Base-by-base conservation (phyloP, 1,140 invertebrate species). In the Anadara kagoshimensis region DNA sequence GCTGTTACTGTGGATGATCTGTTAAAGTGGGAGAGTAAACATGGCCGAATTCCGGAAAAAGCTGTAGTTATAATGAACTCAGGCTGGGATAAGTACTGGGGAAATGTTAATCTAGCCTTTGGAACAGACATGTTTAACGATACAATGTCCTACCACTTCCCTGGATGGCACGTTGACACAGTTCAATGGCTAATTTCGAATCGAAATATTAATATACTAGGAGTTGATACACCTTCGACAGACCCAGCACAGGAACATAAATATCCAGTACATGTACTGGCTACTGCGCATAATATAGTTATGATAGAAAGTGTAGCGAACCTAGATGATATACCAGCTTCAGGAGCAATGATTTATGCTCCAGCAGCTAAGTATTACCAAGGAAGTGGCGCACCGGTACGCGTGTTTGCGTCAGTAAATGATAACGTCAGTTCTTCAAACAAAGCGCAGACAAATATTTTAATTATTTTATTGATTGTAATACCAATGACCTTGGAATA, bases 191-290 rank as follows among this genome's bases (percentile, higher is more conserved):
- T 94, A 56, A 90, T 90, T 1, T 87, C 90, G 14, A 85, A 91
- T 41, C 88, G 89, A 16, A 90, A 91, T 64, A 87, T 94, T 45
- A 88, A 92, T 56, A 93, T 93, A 0, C 88, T 94, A 0, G 93
- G 92, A 0, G 90, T 93, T 0, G 93, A 94, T 80, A 91, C 91
- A 0, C 89, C 92, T 0, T 93, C 92, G 7, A 81, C 93, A 12
- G 93, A 94, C 83, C 87, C 89, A 0, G 92, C 67, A 10, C 58
- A 68, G 29, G 61, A 56, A 24, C 76, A 67, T n/a, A 20, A 72
- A 68, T 43, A 83, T 73, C 63, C 73, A 24, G 11, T 47, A 29
- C 64, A 67, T 45, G 43, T 54, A 3, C n/a, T 56, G 4, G 11
- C 56, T 16, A n/a, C 51, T 56, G 41, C 41, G 24, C 7, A 24